Evolutionary conservation across 2,797 vertebrate genomes (phyloP).

Genomic region (Furcifer pardalis): DNA sequence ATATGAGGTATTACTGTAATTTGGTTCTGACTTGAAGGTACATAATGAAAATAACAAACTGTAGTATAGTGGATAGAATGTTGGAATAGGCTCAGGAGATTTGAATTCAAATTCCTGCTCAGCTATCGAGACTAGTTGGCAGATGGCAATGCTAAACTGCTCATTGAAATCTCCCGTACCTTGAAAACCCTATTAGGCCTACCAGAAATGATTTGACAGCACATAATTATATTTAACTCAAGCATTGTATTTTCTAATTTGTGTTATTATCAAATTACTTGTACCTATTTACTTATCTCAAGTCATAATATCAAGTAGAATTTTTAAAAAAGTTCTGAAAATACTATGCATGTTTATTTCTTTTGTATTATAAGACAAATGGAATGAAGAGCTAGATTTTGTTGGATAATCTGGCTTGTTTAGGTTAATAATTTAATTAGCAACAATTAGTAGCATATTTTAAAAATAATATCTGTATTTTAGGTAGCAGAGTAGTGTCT

Average conservation of each 20-base stretch:
- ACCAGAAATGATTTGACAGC: too few species aligned
- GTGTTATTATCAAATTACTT: neutral
- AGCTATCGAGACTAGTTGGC: too few species aligned
- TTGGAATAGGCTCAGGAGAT: too few species aligned
- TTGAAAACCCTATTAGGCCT: too few species aligned
- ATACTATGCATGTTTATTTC: neutral
- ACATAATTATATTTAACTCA: too few species aligned
- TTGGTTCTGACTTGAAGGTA: too few species aligned
- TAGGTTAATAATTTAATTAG: neutral
- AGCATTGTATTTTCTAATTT: neutral
- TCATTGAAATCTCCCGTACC: too few species aligned
- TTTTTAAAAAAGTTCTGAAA: neutral
- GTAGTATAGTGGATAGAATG: too few species aligned
- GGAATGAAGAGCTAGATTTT: neutral
- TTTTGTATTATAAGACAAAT: neutral
- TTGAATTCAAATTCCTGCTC: too few species aligned
- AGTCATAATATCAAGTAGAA: neutral
- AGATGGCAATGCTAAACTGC: too few species aligned
- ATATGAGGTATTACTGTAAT: too few species aligned
- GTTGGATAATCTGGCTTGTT: neutral
- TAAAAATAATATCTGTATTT: neutral
- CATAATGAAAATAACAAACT: too few species aligned
- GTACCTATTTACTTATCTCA: neutral
- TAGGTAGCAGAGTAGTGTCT: neutral
- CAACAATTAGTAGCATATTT: neutral